Percentiles rank a stretch among this genome's conserved stretches.
Evolutionary conservation across 2,888 invertebrate genomes (phyloP).

Genomic region (Eupithecia tripunctaria): DNA sequence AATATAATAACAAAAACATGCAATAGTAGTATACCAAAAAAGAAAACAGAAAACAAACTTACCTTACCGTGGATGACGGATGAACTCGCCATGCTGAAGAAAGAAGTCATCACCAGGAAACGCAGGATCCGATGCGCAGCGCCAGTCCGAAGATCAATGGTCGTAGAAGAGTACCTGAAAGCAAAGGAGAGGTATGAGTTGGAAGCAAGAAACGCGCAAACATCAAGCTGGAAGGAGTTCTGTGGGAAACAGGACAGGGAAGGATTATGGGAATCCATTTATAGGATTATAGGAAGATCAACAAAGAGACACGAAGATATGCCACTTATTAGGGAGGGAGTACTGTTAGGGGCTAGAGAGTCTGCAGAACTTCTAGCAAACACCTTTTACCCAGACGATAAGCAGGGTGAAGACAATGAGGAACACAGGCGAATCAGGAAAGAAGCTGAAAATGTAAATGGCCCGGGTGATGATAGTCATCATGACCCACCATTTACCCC

Average conservation of each 20-base stretch:
- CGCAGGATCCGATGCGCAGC: slow-evolving; percentile 16
- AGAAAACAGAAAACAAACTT: background rate
- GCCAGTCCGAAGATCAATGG: background rate
- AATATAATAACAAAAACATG: background rate
- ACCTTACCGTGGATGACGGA: slow-evolving; percentile 32
- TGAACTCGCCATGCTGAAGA: slow-evolving; percentile 15
- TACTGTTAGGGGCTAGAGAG: background rate
- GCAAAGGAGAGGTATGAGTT: slow-evolving; percentile 10
- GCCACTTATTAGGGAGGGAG: background rate
- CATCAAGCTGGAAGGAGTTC: slow-evolving; percentile 40
- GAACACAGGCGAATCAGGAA: slow-evolving; percentile 20
- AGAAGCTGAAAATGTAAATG: slow-evolving; percentile 22
- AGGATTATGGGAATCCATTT: slow-evolving; percentile 30
- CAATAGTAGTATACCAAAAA: slow-evolving; percentile 1
- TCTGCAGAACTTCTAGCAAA: slow-evolving; percentile 22
- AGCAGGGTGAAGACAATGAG: background rate
- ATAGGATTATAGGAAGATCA: slow-evolving; percentile 26
- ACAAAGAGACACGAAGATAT: slow-evolving; percentile 19
- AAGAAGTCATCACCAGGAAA: background rate
- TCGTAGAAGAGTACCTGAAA: slow-evolving; percentile 11
- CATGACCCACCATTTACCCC: slow-evolving; percentile 40
- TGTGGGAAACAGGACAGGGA: slow-evolving; percentile 33
- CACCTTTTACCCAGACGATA: slow-evolving; percentile 33
- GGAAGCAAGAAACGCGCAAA: slow-evolving; percentile 23
- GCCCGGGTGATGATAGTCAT: background rate